Evolutionary conservation across 2,113 vertebrate genomes (phyloP).

Genomic region (Stictonetta naevosa): DNA sequence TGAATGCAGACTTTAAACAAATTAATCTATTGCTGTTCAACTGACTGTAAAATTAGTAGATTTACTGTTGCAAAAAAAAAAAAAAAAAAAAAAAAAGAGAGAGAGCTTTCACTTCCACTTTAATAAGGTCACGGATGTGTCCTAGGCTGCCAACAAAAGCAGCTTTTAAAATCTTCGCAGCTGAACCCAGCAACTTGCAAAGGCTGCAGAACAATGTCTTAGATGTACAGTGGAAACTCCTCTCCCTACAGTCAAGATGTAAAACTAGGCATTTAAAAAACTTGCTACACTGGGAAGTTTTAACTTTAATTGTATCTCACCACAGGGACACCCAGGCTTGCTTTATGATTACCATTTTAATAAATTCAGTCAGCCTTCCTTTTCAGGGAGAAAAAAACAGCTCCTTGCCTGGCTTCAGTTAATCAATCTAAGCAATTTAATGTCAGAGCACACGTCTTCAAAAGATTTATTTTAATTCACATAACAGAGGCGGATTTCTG

Average conservation of each 20-base stretch:
- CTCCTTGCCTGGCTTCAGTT: constrained; percentile 31
- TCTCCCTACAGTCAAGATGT: constrained; percentile 47
- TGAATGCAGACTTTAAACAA: constrained; percentile 88
- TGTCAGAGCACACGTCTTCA: not conserved
- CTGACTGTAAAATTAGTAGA: constrained; percentile 95
- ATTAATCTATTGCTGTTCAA: constrained; percentile 93
- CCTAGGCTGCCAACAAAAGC: constrained; percentile 78
- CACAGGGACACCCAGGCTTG: not conserved
- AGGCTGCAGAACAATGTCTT: constrained; percentile 65
- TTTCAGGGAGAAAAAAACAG: constrained; percentile 29
- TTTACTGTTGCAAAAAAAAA: constrained; percentile 86
- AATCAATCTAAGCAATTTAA: constrained; percentile 30
- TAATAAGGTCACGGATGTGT: constrained; percentile 78
- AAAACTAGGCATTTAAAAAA: constrained; percentile 57
- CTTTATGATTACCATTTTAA: constrained; percentile 49
- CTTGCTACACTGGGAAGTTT: constrained; percentile 35
- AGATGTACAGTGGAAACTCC: constrained; percentile 58
- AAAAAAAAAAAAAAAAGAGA: not conserved
- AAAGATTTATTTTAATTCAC: constrained; percentile 24
- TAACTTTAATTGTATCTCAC: constrained; percentile 58
- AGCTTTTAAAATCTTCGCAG: constrained; percentile 77
- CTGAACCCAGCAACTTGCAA: constrained; percentile 73
- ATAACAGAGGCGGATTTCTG: not conserved
- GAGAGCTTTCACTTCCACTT: constrained; percentile 76
- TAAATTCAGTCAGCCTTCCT: constrained; percentile 27